Percentiles rank a stretch among this genome's conserved stretches.
These are phyloP conservation scores for Thalassarche chlororhynchos DNA, from an alignment of 2,113 vertebrate genomes.

Conservation along the genomic window DNA sequence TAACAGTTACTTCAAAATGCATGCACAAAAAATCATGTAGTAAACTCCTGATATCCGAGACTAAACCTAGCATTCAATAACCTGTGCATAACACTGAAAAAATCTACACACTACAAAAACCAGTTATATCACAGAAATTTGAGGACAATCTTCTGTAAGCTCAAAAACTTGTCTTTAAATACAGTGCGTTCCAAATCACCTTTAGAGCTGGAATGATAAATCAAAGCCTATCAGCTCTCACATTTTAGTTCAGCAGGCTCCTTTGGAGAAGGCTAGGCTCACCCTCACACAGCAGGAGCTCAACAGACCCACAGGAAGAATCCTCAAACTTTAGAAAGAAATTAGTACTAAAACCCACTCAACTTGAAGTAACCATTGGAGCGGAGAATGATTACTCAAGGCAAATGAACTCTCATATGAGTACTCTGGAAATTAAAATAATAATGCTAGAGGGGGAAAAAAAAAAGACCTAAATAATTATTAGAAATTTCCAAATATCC, in stretches of 20 bases:
- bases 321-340: conserved; percentile 46
- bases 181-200: not conserved
- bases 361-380: conserved; percentile 36
- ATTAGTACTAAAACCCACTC: conserved; percentile 45
- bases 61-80: not conserved
- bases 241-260: not conserved
- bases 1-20: not conserved
- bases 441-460: not conserved
- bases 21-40: not conserved
- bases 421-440: conserved; percentile 17
- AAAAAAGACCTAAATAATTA: not conserved
- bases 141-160: not conserved
- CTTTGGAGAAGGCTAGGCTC: not conserved
- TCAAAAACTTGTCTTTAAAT: not conserved
- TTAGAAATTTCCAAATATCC: not conserved
- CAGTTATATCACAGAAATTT: not conserved
- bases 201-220: not conserved
- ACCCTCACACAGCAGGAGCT: not conserved
- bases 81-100: not conserved
- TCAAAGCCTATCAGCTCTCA: not conserved
- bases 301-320: conserved; percentile 30
- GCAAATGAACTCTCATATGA: conserved; percentile 1
- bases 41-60: not conserved
- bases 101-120: not conserved
- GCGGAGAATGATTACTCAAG: conserved; percentile 3